Evolutionary conservation across 2,113 vertebrate genomes (phyloP).

Genomic region (Gallinago paraguaiae): DNA sequence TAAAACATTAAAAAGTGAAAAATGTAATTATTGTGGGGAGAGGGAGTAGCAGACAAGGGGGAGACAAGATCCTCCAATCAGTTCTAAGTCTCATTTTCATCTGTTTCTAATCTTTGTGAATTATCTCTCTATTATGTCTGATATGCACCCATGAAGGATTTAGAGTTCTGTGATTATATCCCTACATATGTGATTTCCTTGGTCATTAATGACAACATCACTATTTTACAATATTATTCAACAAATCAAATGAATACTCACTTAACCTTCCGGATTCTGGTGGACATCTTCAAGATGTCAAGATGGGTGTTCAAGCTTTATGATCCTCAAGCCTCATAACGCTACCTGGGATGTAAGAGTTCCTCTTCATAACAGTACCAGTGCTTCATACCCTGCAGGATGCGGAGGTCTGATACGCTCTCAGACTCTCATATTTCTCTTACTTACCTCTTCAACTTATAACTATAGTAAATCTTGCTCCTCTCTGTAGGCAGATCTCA

Average conservation of each 20-base stretch:
- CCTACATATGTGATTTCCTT: not conserved
- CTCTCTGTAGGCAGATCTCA: not conserved
- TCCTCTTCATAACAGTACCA: not conserved
- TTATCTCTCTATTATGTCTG: not conserved
- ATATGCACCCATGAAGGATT: not conserved
- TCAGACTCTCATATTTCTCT: not conserved
- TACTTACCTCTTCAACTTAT: not conserved
- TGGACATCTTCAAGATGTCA: not conserved
- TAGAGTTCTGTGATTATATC: not conserved
- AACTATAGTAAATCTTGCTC: not conserved
- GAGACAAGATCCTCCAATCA: not conserved
- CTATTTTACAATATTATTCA: not conserved
- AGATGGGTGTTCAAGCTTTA: not conserved
- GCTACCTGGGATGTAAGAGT: not conserved
- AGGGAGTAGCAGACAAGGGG: not conserved
- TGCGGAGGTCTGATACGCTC: not conserved
- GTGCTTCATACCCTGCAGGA: not conserved
- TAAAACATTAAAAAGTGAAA: not conserved
- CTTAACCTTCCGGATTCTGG: not conserved
- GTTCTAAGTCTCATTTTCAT: not conserved
- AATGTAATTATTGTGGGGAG: not conserved
- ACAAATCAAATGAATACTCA: not conserved
- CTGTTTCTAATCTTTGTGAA: not conserved
- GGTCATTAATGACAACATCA: not conserved
- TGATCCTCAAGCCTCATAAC: not conserved